These are phyloP conservation scores for Perognathus longimembris DNA, from an alignment of 2,113 vertebrate species.

Conservation along the genomic window DNA sequence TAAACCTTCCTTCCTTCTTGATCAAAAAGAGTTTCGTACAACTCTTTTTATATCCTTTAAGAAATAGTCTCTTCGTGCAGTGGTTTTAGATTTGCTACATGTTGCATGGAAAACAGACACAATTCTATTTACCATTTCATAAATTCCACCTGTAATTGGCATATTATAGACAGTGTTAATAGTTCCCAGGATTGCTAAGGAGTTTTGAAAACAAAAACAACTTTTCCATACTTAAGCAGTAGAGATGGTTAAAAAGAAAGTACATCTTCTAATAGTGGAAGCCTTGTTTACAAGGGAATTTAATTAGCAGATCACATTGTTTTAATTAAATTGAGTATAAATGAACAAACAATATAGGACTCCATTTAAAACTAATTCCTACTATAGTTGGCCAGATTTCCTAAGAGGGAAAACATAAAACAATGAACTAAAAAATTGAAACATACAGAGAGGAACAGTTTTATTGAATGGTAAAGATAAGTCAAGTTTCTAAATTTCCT, in stretches of 20 bases:
- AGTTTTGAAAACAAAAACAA: conserved; percentile 24
- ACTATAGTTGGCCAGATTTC: neutral
- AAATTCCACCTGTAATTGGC: neutral
- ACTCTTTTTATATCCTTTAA: neutral
- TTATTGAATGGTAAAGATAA: conserved; percentile 39
- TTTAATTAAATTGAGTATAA: conserved; percentile 52
- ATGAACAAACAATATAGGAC: conserved; percentile 32
- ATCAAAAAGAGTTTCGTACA: neutral
- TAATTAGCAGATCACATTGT: conserved; percentile 57
- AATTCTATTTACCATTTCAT: conserved; percentile 22
- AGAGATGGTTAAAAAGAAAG: conserved; percentile 30
- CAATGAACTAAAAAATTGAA: neutral
- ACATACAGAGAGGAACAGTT: neutral
- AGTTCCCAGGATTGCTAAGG: neutral
- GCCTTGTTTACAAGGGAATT: conserved; percentile 44
- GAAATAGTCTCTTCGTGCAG: neutral
- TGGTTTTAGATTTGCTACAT: neutral
- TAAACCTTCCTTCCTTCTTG: neutral
- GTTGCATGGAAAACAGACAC: neutral
- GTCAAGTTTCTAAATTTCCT: neutral
- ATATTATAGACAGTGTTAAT: neutral
- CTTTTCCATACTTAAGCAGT: conserved; percentile 33
- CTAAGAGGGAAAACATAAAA: neutral
- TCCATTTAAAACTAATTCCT: conserved; percentile 48
- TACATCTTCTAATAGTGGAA: conserved; percentile 37